phyloP scores from a whole-genome alignment of 1,140 invertebrate species.

The Wasmannia auropunctata region DNA sequence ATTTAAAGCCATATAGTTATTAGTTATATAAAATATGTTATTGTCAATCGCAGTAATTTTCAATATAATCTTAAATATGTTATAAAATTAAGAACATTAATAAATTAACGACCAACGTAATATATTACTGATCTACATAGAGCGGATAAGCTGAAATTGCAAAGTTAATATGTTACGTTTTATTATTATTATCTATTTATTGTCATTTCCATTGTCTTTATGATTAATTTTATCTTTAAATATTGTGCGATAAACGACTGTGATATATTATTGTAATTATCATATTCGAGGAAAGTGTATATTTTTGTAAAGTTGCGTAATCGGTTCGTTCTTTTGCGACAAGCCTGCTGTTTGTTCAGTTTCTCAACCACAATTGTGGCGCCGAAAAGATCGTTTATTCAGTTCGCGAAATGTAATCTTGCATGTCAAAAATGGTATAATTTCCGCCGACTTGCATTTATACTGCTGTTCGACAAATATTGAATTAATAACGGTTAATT shows the following conservation, averaged over 20 bases:
- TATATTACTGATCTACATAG: not conserved
- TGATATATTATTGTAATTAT: not conserved
- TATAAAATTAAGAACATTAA: not conserved
- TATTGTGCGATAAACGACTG: not conserved
- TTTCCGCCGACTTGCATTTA: not conserved
- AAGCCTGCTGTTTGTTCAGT: not conserved
- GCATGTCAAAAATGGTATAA: not conserved
- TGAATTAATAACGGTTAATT: not conserved
- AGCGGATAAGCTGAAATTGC: not conserved
- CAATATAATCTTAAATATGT: not conserved
- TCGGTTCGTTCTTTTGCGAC: not conserved
- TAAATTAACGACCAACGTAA: no score
- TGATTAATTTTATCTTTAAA: not conserved
- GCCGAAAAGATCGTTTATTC: not conserved
- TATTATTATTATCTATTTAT: not conserved
- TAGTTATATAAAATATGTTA: not conserved
- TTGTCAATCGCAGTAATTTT: not conserved
- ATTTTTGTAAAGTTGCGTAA: not conserved
- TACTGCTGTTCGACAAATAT: conserved; percentile 9
- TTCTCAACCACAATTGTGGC: not conserved
- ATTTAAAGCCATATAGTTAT: not conserved
- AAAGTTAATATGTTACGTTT: not conserved
- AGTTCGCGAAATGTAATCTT: not conserved
- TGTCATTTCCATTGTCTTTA: not conserved
- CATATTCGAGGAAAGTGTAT: not conserved